Evolutionary conservation across 1,140 invertebrate species (phyloP).

Genomic region (Copidosoma floridanum): DNA sequence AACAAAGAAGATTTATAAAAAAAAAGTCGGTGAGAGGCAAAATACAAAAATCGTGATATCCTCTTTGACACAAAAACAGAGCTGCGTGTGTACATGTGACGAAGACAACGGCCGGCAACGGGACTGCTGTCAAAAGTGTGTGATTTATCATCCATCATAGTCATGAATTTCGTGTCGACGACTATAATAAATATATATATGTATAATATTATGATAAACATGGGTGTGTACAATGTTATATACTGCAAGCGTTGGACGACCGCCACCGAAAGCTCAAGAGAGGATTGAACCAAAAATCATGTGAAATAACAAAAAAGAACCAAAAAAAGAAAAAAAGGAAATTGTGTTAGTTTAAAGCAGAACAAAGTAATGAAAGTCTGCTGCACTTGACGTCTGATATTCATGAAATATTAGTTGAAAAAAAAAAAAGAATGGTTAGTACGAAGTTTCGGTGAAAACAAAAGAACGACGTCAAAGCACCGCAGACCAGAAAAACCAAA

Average conservation of each 20-base stretch:
- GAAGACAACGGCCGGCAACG: constrained; percentile 13
- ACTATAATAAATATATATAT: constrained; percentile 29
- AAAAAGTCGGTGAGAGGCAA: constrained; percentile 47
- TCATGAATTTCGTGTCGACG: constrained; percentile 15
- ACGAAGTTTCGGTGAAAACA: no score
- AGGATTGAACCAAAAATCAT: constrained; percentile 29
- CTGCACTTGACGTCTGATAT: no score
- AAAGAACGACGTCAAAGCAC: background rate
- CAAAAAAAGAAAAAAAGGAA: constrained; percentile 22
- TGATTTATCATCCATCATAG: constrained; percentile 6
- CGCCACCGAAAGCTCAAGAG: constrained; percentile 50
- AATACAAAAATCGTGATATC: constrained; percentile 50
- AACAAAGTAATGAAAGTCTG: no score
- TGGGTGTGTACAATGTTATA: constrained; percentile 22
- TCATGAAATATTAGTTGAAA: no score
- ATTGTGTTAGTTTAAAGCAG: no score
- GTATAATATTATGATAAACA: constrained; percentile 23
- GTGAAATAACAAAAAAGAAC: constrained; percentile 7
- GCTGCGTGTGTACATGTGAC: no score
- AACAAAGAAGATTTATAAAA: background rate
- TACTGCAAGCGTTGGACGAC: constrained; percentile 48
- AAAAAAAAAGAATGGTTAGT: no score
- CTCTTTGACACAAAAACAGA: constrained; percentile 29
- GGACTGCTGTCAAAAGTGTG: constrained; percentile 26
- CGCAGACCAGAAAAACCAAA: constrained; percentile 16